Evolutionary conservation across 1,140 invertebrate genomes (phyloP).

Genomic region (Berghia stephanieae): DNA sequence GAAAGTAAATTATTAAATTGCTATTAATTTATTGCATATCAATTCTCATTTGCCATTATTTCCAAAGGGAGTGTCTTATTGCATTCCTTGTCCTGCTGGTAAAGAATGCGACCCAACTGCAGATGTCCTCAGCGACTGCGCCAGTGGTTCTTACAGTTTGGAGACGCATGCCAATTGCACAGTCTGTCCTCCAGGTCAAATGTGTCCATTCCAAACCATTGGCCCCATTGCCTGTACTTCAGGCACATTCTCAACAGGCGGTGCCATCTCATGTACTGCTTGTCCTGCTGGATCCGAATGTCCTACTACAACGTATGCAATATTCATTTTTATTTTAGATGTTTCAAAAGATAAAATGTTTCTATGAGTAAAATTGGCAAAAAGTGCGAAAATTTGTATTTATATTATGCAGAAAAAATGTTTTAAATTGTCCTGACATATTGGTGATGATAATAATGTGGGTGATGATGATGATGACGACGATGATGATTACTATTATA

Average conservation of each 20-base stretch:
- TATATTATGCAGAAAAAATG: too few relatives aligned
- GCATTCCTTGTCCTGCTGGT: constrained; percentile 55
- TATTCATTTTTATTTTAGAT: neutral
- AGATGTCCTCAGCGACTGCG: constrained; percentile 43
- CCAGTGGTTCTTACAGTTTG: constrained; percentile 56
- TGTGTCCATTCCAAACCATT: constrained; percentile 52
- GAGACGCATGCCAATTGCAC: constrained; percentile 48
- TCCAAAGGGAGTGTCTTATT: constrained; percentile 50
- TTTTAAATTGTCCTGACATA: too few relatives aligned
- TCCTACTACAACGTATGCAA: constrained; percentile 47
- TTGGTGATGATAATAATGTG: neutral
- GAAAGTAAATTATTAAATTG: too few relatives aligned
- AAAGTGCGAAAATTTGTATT: too few relatives aligned
- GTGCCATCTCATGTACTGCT: constrained; percentile 45
- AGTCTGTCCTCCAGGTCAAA: constrained; percentile 52
- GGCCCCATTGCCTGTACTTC: constrained; percentile 49
- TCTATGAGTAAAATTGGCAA: too few relatives aligned
- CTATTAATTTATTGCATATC: too few relatives aligned
- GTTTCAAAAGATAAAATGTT: too few relatives aligned
- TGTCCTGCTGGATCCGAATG: constrained; percentile 57
- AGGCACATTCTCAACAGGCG: constrained; percentile 50
- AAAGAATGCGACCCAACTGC: constrained; percentile 45
- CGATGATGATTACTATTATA: neutral
- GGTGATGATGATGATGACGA: too few relatives aligned
- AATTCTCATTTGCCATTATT: too few relatives aligned